Conservation (phyloP, 2,888 invertebrate genomes). For the Beris morrisii region DNA sequence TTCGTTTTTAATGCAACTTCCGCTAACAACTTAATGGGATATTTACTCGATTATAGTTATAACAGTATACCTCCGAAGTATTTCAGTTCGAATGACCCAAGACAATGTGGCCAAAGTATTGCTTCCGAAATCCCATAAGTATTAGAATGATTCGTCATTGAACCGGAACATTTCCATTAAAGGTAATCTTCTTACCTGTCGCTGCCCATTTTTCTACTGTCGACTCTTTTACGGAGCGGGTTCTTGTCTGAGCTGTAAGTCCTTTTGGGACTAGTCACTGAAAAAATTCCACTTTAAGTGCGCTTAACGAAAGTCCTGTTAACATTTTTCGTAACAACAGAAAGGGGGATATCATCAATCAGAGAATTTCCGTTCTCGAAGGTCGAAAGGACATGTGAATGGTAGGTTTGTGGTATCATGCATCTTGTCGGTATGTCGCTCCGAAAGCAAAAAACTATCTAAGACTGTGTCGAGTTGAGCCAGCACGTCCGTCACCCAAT, state of each 20-base stretch:
- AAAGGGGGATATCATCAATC: slow-evolving; percentile 8
- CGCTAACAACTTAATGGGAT: too few species aligned
- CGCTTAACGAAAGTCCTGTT: too few species aligned
- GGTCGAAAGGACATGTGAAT: slow-evolving; percentile 5
- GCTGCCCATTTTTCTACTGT: slow-evolving; percentile 21
- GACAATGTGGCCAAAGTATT: slow-evolving; percentile 10
- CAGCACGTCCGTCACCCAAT: too few species aligned
- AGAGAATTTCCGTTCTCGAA: slow-evolving; percentile 3
- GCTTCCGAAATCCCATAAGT: slow-evolving; percentile 21
- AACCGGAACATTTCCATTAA: slow-evolving; percentile 34
- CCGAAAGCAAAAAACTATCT: too few species aligned
- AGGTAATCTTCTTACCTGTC: slow-evolving; percentile 34
- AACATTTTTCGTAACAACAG: slow-evolving; percentile 1
- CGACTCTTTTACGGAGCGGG: background rate
- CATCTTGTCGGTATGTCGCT: background rate
- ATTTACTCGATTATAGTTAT: too few species aligned
- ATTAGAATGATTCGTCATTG: slow-evolving; percentile 27
- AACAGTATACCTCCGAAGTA: too few species aligned
- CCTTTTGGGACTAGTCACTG: too few species aligned
- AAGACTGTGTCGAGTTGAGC: too few species aligned
- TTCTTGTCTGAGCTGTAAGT: too few species aligned
- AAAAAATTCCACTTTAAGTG: too few species aligned
- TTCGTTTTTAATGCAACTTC: too few species aligned
- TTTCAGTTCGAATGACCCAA: background rate
- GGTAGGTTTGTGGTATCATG: background rate